These are phyloP conservation scores for Gari tellinella DNA, from an alignment of 2,888 invertebrate genomes.

Conservation along the genomic window DNA sequence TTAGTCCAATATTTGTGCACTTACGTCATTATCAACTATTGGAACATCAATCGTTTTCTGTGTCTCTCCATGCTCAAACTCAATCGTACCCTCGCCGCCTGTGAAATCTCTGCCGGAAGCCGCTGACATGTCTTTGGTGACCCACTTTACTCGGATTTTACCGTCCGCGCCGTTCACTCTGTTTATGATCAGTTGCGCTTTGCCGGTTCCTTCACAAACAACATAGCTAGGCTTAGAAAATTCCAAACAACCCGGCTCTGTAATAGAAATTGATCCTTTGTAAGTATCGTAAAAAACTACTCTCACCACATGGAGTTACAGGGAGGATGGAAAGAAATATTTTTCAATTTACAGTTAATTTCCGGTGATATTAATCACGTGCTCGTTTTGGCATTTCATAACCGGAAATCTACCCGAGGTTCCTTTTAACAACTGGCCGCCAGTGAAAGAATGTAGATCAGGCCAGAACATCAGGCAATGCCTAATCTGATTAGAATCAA, in stretches of 20 bases:
- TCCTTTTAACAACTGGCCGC: too few relatives aligned
- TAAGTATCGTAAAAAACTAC: too few relatives aligned
- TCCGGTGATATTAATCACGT: too few relatives aligned
- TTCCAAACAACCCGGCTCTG: constrained; percentile 87
- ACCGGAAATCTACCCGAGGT: too few relatives aligned
- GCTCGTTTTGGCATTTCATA: too few relatives aligned
- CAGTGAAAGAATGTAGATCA: too few relatives aligned
- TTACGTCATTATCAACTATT: constrained; percentile 78
- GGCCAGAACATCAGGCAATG: too few relatives aligned
- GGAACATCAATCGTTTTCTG: constrained; percentile 86
- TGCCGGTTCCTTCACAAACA: constrained; percentile 86
- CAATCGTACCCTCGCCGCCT: constrained; percentile 86
- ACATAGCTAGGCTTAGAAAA: constrained; percentile 87
- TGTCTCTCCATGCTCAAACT: constrained; percentile 84
- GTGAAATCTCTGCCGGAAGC: constrained; percentile 86
- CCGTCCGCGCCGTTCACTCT: constrained; percentile 87
- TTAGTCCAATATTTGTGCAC: constrained; percentile 4
- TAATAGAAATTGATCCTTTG: constrained; percentile 25
- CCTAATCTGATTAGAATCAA: too few relatives aligned
- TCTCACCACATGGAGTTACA: too few relatives aligned
- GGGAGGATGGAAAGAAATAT: too few relatives aligned
- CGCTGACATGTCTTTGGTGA: constrained; percentile 87
- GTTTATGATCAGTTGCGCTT: constrained; percentile 85
- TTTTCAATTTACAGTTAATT: too few relatives aligned
- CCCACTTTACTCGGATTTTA: constrained; percentile 85